Evolutionary conservation across 2,888 invertebrate genomes (phyloP), one percentile per base, ranked within the genome.

Genomic region (Neoascia interrupta): DNA sequence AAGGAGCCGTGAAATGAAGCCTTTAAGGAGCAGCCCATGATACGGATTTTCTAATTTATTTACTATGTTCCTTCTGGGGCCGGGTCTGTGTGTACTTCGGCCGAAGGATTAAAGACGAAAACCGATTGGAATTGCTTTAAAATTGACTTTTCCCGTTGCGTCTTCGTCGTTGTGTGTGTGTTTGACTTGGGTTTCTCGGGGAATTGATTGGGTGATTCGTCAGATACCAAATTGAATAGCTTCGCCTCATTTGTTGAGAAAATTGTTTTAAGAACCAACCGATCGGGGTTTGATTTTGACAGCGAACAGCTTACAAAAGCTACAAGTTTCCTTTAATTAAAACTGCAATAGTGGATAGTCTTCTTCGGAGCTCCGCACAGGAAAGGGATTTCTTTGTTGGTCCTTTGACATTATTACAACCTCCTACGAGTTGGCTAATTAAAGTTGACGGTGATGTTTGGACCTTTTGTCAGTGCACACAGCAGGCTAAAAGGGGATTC

Each of bases 1-100:
- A 79, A 79, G 66, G 79, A 79, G 60, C 79, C 79, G 79, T 79
- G 79, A 79, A 79, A 79, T 79, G 73, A 79, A 79, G 79, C 79
- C 73, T 79, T 79, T 79, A 79, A 79, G 79, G 79, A 79, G 73
- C n/a, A n/a, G n/a, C n/a, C 47, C 54, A 66, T 54, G 61, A 73
- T 73, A 51, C 79, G 31, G 49, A 73, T 56, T 72, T 73, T 73
- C 73, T 79, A 79, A 79, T 79, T 73, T 79, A 79, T 79, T 66
- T 79, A 79, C 79, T 56, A 73, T 47, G 41, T 43, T 79, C 61
- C 72, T 54, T 54, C 23, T 45, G n/a, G 11, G 8, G 11, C 11
- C n/a, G 28, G 47, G 37, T 26, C 39, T 51, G 51, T 39, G 36
- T 23, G 15, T 18, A 18, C 43, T 45, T 10, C 23, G 34, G 21